phyloP scores from a whole-genome alignment of 2,888 invertebrate genomes.

The Caenorhabditis zanzibari region DNA sequence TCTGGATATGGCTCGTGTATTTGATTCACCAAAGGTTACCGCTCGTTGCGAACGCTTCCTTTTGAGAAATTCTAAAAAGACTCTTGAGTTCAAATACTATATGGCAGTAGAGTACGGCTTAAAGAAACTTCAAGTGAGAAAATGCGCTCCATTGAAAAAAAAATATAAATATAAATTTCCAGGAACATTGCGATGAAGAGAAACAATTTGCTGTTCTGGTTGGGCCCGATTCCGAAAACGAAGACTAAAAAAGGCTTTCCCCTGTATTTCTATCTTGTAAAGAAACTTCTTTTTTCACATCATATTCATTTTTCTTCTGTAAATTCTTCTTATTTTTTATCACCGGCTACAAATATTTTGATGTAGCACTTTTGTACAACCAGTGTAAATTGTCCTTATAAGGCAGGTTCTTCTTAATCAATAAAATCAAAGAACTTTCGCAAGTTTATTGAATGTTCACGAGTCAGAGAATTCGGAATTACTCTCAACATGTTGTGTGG shows the following conservation, averaged over 20 bases:
- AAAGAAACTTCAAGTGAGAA: not conserved
- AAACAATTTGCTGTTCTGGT: too few species aligned
- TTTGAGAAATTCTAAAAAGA: not conserved
- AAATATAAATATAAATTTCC: too few species aligned
- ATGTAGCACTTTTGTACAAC: not conserved
- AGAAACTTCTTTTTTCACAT: not conserved
- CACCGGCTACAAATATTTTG: not conserved
- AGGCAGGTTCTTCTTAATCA: not conserved
- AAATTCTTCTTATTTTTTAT: not conserved
- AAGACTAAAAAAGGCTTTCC: too few species aligned
- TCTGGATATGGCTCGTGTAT: not conserved
- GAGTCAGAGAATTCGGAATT: not conserved
- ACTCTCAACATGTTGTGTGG: not conserved
- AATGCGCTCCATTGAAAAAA: not conserved
- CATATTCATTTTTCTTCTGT: conserved; percentile 11
- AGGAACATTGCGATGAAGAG: too few species aligned
- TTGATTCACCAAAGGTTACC: not conserved
- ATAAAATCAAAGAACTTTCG: not conserved
- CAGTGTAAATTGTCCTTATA: not conserved
- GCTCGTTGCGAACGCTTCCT: not conserved
- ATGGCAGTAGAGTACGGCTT: not conserved
- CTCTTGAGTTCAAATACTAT: not conserved
- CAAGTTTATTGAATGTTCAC: not conserved
- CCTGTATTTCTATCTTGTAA: not conserved
- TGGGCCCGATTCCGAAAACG: too few species aligned